Evolutionary conservation across 2,797 vertebrate species (phyloP).

Genomic region (Enteromius paludinosus): DNA sequence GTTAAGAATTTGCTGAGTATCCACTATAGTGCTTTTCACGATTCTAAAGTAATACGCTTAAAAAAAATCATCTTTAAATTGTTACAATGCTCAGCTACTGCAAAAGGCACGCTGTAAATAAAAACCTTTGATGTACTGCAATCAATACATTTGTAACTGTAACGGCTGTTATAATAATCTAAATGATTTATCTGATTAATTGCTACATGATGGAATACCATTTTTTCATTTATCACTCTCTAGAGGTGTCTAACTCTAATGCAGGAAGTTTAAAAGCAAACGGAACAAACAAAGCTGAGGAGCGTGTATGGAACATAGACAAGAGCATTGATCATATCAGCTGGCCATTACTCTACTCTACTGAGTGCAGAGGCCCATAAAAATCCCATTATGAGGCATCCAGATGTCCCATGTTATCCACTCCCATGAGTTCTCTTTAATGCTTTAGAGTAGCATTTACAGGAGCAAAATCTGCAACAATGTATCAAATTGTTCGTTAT

Average conservation of each 20-base stretch:
- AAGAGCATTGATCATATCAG: conserved; percentile 34
- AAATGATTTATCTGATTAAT: conserved; percentile 12
- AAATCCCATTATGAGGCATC: conserved; percentile 51
- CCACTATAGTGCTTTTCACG: neutral
- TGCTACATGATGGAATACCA: conserved; percentile 1
- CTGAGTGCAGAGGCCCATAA: conserved; percentile 40
- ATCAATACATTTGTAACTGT: neutral
- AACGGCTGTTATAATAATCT: neutral
- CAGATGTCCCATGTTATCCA: conserved; percentile 32
- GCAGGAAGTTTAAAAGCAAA: conserved; percentile 27
- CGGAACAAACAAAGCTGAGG: conserved; percentile 24
- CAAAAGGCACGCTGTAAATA: neutral
- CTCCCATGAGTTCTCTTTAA: conserved; percentile 32
- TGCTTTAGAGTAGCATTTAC: conserved; percentile 27
- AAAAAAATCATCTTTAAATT: neutral
- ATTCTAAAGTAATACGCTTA: neutral
- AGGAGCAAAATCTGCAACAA: neutral
- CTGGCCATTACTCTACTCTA: conserved; percentile 15
- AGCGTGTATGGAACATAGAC: conserved; percentile 2
- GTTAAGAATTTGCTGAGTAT: neutral
- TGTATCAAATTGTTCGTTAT: neutral
- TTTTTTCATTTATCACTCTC: neutral
- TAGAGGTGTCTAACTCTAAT: conserved; percentile 3
- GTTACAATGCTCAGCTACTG: neutral
- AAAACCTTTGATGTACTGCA: neutral